phyloP scores from a whole-genome alignment of 1,140 invertebrate species.

The Achatina immaculata region DNA sequence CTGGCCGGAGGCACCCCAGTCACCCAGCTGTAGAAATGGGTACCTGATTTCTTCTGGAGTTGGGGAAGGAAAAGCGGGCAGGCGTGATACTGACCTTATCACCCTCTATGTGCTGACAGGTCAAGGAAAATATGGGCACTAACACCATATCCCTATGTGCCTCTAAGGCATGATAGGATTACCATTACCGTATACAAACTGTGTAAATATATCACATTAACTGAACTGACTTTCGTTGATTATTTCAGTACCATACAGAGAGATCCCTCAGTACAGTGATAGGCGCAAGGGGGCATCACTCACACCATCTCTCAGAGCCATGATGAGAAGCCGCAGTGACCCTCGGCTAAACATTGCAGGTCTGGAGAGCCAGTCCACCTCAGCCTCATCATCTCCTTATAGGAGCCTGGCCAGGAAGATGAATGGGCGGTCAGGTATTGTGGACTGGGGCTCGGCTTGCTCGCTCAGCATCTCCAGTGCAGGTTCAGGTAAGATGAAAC shows the following conservation, averaged over 20 bases:
- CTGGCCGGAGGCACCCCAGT: too few relatives aligned
- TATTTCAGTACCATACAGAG: conserved; percentile 91
- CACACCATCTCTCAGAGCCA: conserved; percentile 53
- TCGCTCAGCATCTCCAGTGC: conserved; percentile 69
- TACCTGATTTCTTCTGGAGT: too few relatives aligned
- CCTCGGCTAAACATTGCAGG: conserved; percentile 59
- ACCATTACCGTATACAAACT: too few relatives aligned
- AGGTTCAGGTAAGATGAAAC: conserved; percentile 61
- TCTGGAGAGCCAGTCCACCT: conserved; percentile 28
- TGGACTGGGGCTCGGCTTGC: conserved; percentile 61
- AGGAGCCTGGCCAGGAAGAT: conserved; percentile 38
- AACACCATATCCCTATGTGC: too few relatives aligned
- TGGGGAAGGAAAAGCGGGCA: too few relatives aligned
- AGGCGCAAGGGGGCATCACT: conserved; percentile 75
- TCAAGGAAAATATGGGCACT: too few relatives aligned
- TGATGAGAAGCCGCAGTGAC: conserved; percentile 65
- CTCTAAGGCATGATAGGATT: too few relatives aligned
- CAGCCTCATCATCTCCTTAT: conserved; percentile 17
- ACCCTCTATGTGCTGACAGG: too few relatives aligned
- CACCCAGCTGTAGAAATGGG: too few relatives aligned
- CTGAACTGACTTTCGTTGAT: not conserved
- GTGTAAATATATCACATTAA: too few relatives aligned
- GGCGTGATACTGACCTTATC: too few relatives aligned
- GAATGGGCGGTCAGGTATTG: conserved; percentile 31
- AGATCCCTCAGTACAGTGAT: conserved; percentile 93